Evolutionary conservation across 2,888 invertebrate species (phyloP).

Genomic region (Trisateles emortualis): DNA sequence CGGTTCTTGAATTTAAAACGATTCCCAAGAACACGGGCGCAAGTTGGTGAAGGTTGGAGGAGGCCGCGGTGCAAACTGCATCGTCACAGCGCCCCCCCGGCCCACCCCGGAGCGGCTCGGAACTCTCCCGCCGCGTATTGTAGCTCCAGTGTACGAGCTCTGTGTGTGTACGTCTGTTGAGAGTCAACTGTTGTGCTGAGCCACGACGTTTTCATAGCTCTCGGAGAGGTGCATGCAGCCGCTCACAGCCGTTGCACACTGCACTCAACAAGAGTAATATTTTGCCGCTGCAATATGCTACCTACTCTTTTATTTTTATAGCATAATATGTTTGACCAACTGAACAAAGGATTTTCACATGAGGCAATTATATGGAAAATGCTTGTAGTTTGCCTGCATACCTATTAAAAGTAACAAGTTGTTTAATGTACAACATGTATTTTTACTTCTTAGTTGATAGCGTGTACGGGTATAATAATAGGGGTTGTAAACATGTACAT

Average conservation of each 20-base stretch:
- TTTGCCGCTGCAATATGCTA: slow-evolving; percentile 55
- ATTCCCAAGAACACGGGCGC: slow-evolving; percentile 86
- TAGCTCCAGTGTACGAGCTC: slow-evolving; percentile 57
- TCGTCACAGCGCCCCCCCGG: slow-evolving; percentile 74
- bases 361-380: slow-evolving; percentile 36
- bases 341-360: slow-evolving; percentile 38
- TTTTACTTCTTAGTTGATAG: slow-evolving; percentile 1
- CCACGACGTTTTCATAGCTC: slow-evolving; percentile 75
- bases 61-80: slow-evolving; percentile 86
- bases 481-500: not conserved
- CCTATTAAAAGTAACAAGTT: slow-evolving; percentile 28
- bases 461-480: not conserved
- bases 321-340: slow-evolving; percentile 43
- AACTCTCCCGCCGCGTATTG: slow-evolving; percentile 70
- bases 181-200: slow-evolving; percentile 83
- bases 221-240: slow-evolving; percentile 60
- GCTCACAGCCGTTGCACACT: slow-evolving; percentile 41
- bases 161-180: slow-evolving; percentile 71
- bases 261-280: slow-evolving; percentile 71
- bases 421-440: slow-evolving; percentile 20
- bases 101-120: slow-evolving; percentile 54
- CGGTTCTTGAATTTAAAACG: slow-evolving; percentile 86
- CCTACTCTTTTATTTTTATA: slow-evolving; percentile 31
- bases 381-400: slow-evolving; percentile 17
- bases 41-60: slow-evolving; percentile 86